Evolutionary conservation across 2,888 invertebrate species (phyloP).

Genomic region (Tenthredo scrophulariae): DNA sequence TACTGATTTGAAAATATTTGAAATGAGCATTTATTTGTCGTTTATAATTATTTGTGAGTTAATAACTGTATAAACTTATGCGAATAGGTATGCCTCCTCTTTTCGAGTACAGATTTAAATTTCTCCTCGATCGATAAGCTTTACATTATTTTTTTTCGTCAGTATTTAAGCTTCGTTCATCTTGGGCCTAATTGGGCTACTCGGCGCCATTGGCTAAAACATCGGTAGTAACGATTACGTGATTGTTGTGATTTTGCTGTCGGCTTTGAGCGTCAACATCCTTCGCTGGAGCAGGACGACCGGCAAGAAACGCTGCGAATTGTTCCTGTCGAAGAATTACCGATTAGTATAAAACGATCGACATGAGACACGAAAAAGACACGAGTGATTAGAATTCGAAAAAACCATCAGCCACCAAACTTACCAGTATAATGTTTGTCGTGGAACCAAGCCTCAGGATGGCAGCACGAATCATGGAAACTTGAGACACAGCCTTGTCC

Average conservation of each 20-base stretch:
- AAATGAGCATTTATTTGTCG: neutral
- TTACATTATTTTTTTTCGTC: neutral
- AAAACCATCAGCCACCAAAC: conserved; percentile 68
- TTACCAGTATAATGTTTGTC: conserved; percentile 72
- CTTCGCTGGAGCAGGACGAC: conserved; percentile 84
- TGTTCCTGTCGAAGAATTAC: conserved; percentile 80
- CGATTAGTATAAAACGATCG: conserved; percentile 52
- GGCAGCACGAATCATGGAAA: conserved; percentile 64
- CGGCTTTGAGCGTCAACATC: conserved; percentile 79
- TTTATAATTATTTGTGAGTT: neutral
- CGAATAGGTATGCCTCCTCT: neutral
- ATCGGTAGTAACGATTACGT: conserved; percentile 64
- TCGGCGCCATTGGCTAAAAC: conserved; percentile 72
- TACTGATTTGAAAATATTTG: neutral
- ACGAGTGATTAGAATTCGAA: conserved; percentile 64
- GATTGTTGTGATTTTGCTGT: conserved; percentile 77
- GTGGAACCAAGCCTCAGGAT: conserved; percentile 69
- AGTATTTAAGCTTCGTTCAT: neutral
- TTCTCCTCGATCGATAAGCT: neutral
- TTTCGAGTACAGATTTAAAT: neutral
- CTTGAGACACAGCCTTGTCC: conserved; percentile 66
- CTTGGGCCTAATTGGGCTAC: conserved; percentile 57
- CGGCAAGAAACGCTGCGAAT: conserved; percentile 84
- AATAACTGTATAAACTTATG: neutral
- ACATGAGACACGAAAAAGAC: conserved; percentile 61